These are phyloP conservation scores for Harpagifer antarcticus DNA, from an alignment of 2,797 vertebrate species.

Conservation along the genomic window DNA sequence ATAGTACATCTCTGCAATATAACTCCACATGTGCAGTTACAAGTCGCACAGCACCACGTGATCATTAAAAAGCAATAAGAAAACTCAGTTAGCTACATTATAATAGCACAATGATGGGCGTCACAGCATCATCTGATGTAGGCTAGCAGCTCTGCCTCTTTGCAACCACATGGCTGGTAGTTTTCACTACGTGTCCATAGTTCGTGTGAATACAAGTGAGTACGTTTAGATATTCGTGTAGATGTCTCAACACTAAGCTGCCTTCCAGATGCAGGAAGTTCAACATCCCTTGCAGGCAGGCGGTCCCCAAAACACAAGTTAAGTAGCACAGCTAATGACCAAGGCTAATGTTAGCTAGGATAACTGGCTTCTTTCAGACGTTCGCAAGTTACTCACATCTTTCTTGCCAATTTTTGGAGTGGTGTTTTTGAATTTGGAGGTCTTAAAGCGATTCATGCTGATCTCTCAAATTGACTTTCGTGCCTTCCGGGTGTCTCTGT, in stretches of 20 bases:
- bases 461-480: slow-evolving; percentile 69
- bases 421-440: slow-evolving; percentile 94
- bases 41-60: neutral
- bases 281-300: slow-evolving; percentile 71
- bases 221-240: slow-evolving; percentile 5
- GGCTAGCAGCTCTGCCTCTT: slow-evolving; percentile 21
- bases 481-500: slow-evolving; percentile 85
- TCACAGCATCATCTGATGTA: slow-evolving; percentile 29
- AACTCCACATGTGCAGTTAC: neutral
- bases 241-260: slow-evolving; percentile 34
- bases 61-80: neutral
- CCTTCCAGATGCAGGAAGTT: slow-evolving; percentile 80
- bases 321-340: slow-evolving; percentile 53
- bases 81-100: neutral
- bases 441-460: slow-evolving; percentile 94
- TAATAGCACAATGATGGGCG: slow-evolving; percentile 32
- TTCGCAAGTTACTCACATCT: slow-evolving; percentile 87
- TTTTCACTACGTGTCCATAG: neutral
- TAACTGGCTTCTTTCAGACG: neutral
- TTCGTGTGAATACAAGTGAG: neutral
- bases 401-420: slow-evolving; percentile 90
- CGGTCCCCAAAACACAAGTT: slow-evolving; percentile 59
- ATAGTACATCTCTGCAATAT: slow-evolving; percentile 6
- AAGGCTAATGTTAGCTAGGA: slow-evolving; percentile 53
- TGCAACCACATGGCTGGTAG: slow-evolving; percentile 38